Evolutionary conservation across 2,113 vertebrate species (phyloP).

Genomic region (Conger conger): DNA sequence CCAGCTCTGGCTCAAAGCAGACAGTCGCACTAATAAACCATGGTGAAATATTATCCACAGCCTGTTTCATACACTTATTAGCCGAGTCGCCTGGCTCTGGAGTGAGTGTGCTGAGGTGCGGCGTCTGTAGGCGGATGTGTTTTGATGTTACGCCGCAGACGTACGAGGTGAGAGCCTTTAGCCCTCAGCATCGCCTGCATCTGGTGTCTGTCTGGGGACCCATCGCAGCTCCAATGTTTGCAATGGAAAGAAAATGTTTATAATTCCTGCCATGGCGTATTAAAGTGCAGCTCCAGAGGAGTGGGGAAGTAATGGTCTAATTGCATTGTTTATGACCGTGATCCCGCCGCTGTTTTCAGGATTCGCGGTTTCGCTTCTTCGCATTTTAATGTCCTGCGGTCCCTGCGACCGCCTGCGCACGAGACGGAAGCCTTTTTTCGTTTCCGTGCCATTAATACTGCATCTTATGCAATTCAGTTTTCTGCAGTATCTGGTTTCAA

Average conservation of each 20-base stretch:
- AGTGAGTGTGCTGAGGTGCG: slow-evolving; percentile 36
- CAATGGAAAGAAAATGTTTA: slow-evolving; percentile 53
- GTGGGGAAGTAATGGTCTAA: slow-evolving; percentile 47
- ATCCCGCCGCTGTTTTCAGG: slow-evolving; percentile 40
- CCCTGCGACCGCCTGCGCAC: slow-evolving; percentile 13
- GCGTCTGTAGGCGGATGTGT: slow-evolving; percentile 49
- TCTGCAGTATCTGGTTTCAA: slow-evolving; percentile 13
- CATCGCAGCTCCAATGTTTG: slow-evolving; percentile 41
- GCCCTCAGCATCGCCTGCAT: slow-evolving; percentile 48
- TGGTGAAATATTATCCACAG: slow-evolving; percentile 67
- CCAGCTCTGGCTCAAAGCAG: slow-evolving; percentile 60
- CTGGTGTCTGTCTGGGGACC: slow-evolving; percentile 54
- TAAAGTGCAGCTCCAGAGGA: slow-evolving; percentile 34
- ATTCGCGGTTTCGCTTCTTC: slow-evolving; percentile 40
- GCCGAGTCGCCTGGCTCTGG: slow-evolving; percentile 36
- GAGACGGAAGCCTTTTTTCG: slow-evolving; percentile 13
- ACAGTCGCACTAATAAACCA: slow-evolving; percentile 48
- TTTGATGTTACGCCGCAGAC: slow-evolving; percentile 44
- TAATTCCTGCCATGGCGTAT: slow-evolving; percentile 50
- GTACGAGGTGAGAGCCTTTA: slow-evolving; percentile 34
- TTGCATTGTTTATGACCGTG: slow-evolving; percentile 52
- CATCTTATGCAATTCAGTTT: slow-evolving; percentile 6
- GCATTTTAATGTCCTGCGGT: slow-evolving; percentile 35
- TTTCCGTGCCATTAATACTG: slow-evolving; percentile 20
- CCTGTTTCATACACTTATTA: slow-evolving; percentile 47